Conservation (phyloP, 2,113 vertebrate genomes). For the Ammospiza caudacuta region DNA sequence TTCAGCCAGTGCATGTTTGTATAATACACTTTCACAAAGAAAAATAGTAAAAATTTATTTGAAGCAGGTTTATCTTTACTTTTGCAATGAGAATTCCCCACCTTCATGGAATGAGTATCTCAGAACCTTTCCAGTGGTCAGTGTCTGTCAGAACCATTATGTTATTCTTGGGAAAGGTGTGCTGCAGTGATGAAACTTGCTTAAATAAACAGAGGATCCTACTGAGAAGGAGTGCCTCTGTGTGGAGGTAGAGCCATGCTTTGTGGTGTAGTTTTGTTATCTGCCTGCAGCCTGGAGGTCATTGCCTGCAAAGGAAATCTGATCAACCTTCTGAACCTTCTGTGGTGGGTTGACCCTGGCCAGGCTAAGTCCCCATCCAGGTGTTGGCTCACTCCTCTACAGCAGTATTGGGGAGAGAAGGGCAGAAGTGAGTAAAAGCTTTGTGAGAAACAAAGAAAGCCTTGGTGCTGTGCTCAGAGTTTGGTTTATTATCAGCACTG, state of each 20-base stretch:
- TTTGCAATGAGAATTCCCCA: neutral
- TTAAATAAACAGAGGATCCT: neutral
- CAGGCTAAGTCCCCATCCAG: neutral
- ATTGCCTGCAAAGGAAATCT: neutral
- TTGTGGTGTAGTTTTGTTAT: neutral
- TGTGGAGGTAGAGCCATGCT: neutral
- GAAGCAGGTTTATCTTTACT: neutral
- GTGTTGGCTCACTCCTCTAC: neutral
- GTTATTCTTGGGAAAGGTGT: neutral
- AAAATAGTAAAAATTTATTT: neutral
- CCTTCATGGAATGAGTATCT: neutral
- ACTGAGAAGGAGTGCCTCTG: neutral
- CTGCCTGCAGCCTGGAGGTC: neutral
- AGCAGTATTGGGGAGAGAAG: rapidly evolving
- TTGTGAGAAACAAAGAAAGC: neutral
- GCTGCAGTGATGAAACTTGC: neutral
- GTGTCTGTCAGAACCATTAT: neutral
- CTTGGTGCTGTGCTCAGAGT: neutral
- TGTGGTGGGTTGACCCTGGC: neutral
- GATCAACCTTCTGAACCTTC: neutral
- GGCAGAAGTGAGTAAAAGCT: neutral
- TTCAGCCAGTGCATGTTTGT: neutral
- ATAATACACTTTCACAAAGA: neutral
- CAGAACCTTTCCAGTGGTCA: neutral
- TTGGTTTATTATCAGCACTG: neutral